These are phyloP conservation scores for Endotricha flammealis DNA, from an alignment of 2,888 invertebrate species.

Conservation along the genomic window DNA sequence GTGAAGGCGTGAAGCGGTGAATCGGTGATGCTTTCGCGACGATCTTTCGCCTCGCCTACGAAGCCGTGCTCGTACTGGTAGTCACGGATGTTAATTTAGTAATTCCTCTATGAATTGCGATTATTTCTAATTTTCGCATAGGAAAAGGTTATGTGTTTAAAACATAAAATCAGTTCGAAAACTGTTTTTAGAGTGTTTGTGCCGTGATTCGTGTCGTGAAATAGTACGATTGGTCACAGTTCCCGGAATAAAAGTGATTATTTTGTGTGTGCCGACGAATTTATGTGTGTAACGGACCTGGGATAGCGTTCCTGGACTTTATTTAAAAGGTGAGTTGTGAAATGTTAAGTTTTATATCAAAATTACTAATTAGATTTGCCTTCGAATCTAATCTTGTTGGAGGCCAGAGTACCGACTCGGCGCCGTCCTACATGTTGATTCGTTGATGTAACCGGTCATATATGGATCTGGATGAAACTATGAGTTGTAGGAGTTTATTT, in stretches of 20 bases:
- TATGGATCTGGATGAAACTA: not conserved
- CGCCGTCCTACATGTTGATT: conserved; percentile 3
- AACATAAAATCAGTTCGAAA: conserved; percentile 36
- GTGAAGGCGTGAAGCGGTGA: conserved; percentile 17
- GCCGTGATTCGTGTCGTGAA: conserved; percentile 49
- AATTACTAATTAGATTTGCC: conserved; percentile 21
- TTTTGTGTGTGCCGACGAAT: conserved; percentile 58
- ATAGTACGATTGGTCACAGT: conserved; percentile 45
- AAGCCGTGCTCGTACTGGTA: conserved; percentile 71
- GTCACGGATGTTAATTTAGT: conserved; percentile 61
- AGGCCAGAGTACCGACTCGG: no score
- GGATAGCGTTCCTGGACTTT: conserved; percentile 44
- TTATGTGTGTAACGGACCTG: conserved; percentile 56
- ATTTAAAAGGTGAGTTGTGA: conserved; percentile 41
- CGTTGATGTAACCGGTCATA: not conserved
- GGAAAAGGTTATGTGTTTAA: conserved; percentile 51
- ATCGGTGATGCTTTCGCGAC: conserved; percentile 58
- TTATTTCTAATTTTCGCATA: conserved; percentile 42
- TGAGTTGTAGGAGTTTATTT: no score
- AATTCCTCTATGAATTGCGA: conserved; percentile 58
- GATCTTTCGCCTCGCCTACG: conserved; percentile 67
- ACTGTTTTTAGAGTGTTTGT: conserved; percentile 49
- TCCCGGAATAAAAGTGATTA: conserved; percentile 48
- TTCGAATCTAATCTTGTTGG: conserved; percentile 18
- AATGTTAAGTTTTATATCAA: conserved; percentile 18